Conservation (phyloP, 2,797 vertebrate species). For the Tadarida brasiliensis region DNA sequence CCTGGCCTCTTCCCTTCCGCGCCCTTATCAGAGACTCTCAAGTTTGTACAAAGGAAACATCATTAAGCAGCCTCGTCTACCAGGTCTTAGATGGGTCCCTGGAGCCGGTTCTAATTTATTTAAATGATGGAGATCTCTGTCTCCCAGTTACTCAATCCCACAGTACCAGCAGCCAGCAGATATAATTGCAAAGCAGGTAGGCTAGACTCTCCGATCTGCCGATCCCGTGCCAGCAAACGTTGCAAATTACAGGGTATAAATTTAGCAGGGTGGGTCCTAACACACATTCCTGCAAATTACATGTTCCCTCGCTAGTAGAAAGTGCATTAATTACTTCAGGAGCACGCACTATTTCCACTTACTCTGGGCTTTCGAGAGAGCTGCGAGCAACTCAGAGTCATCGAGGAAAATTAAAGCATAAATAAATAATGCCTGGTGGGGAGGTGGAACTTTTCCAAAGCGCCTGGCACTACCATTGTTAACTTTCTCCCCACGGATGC, state of each 20-base stretch:
- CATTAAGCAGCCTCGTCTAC: conserved; percentile 59
- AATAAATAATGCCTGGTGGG: conserved; percentile 67
- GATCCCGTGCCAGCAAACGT: conserved; percentile 70
- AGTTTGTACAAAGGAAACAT: conserved; percentile 66
- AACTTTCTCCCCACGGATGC: background rate
- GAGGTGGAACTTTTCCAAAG: conserved; percentile 59
- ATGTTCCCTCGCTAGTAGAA: conserved; percentile 69
- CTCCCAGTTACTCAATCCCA: conserved; percentile 74
- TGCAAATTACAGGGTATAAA: conserved; percentile 86
- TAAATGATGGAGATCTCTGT: conserved; percentile 68
- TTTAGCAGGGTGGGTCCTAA: conserved; percentile 82
- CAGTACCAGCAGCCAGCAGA: conserved; percentile 69
- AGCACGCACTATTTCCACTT: conserved; percentile 54
- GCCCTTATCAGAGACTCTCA: conserved; percentile 44
- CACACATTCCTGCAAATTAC: conserved; percentile 77
- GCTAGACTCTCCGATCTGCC: conserved; percentile 71
- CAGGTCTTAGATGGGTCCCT: conserved; percentile 65
- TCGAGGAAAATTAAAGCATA: conserved; percentile 71
- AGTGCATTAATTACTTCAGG: conserved; percentile 80
- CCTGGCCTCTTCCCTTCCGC: background rate
- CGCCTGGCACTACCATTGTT: conserved; percentile 49
- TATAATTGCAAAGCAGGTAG: conserved; percentile 85
- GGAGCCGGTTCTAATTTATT: conserved; percentile 79
- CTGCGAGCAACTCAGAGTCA: conserved; percentile 18
- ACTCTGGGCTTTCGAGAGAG: conserved; percentile 52